Evolutionary conservation across 1,140 invertebrate species (phyloP).

Genomic region (Zaprionus gabonicus): DNA sequence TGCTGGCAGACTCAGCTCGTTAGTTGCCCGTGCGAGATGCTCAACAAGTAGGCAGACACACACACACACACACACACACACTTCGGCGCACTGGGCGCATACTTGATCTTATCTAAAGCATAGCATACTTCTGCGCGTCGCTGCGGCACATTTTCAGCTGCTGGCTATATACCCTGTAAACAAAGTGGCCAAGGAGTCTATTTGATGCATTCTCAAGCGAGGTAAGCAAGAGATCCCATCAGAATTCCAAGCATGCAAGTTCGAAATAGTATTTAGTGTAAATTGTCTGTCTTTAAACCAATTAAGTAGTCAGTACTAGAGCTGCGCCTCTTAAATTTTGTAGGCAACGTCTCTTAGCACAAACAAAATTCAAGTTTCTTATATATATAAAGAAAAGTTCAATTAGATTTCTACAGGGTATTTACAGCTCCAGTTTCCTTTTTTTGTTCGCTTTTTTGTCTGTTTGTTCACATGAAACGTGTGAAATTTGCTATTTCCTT

Average conservation of each 20-base stretch:
- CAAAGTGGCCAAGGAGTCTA: not conserved
- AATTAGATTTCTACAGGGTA: not conserved
- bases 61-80: no score
- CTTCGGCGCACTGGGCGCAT: constrained; percentile 20
- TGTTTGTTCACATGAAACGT: constrained; percentile 40
- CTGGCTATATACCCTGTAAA: not conserved
- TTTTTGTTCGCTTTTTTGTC: constrained; percentile 1
- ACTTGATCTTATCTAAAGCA: constrained; percentile 59
- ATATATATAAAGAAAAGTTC: no score
- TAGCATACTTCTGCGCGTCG: constrained; percentile 34
- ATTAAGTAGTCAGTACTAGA: no score
- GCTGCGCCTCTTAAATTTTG: no score
- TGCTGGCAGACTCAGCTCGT: constrained; percentile 29
- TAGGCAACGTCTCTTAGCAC: no score
- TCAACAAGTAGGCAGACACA: constrained; percentile 62
- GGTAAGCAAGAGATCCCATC: no score
- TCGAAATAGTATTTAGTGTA: no score
- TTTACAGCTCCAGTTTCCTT: not conserved
- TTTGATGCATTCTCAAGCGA: not conserved
- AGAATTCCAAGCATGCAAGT: no score
- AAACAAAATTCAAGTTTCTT: no score
- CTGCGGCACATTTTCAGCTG: constrained; percentile 6
- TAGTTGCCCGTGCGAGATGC: constrained; percentile 28
- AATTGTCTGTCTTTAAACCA: no score
- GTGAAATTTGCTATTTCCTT: constrained; percentile 54